Conservation (phyloP, 2,797 vertebrate genomes). For the Squalus acanthias region DNA sequence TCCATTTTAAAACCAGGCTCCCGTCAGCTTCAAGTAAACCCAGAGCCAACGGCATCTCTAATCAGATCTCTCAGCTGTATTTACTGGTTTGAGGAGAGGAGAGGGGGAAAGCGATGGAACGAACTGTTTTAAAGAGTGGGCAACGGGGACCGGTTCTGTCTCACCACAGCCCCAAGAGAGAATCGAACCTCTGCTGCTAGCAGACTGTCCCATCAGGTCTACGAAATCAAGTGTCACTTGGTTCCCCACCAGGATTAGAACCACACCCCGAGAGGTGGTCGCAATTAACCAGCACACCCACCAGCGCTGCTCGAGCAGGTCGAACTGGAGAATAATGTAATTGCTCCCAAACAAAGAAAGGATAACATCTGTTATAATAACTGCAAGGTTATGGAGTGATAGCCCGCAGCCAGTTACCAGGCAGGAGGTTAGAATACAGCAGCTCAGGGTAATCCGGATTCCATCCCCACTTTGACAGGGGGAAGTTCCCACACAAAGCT, state of each 20-base stretch:
- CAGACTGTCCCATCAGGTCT: not conserved
- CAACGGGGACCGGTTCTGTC: not conserved
- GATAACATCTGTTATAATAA: not conserved
- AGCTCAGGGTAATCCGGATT: not conserved
- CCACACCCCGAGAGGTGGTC: not conserved
- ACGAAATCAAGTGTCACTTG: not conserved
- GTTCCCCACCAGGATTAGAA: not conserved
- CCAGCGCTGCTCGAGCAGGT: not conserved
- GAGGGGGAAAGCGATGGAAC: not conserved
- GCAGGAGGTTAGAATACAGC: not conserved
- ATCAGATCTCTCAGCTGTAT: not conserved
- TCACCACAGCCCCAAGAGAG: not conserved
- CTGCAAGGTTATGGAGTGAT: not conserved
- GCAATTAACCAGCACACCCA: not conserved
- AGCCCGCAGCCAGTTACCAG: not conserved
- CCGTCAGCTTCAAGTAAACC: not conserved
- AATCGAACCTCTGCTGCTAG: not conserved
- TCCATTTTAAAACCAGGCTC: not conserved
- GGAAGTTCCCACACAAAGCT: not conserved
- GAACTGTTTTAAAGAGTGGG: not conserved
- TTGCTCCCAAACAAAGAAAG: too few species aligned
- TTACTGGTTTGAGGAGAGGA: not conserved
- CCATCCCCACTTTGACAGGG: not conserved
- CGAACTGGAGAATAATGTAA: not conserved
- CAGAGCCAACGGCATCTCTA: not conserved